These are phyloP conservation scores for Tarsius wallacei DNA, from an alignment of 2,797 vertebrate species.

Conservation along the genomic window DNA sequence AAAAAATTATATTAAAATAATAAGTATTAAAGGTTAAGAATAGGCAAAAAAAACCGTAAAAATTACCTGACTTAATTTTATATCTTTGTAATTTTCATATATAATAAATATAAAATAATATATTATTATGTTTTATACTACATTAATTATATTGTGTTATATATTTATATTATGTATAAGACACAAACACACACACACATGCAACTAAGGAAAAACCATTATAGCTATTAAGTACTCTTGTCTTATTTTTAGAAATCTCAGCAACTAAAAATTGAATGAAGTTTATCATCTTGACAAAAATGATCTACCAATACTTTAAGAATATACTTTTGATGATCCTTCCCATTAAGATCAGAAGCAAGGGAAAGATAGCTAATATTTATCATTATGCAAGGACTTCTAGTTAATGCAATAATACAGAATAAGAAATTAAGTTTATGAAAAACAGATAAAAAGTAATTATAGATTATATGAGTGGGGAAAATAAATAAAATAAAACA, in stretches of 20 bases:
- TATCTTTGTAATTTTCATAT: neutral
- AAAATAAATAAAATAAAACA: neutral
- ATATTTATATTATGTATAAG: neutral
- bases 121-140: neutral
- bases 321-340: neutral
- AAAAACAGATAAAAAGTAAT: neutral
- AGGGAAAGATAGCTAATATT: neutral
- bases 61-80: neutral
- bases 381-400: neutral
- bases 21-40: neutral
- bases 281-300: neutral
- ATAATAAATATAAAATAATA: neutral
- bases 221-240: neutral
- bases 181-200: neutral
- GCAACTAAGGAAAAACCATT: neutral
- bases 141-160: neutral
- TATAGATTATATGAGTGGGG: neutral
- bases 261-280: neutral
- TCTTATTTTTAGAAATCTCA: neutral
- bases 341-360: neutral
- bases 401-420: too few relatives aligned
- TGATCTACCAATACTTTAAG: neutral
- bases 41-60: neutral
- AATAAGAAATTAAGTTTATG: neutral
- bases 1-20: neutral